Evolutionary conservation across 1,140 invertebrate species (phyloP), one percentile per base, ranked within the genome.

Genomic region (Ceratina australensis): DNA sequence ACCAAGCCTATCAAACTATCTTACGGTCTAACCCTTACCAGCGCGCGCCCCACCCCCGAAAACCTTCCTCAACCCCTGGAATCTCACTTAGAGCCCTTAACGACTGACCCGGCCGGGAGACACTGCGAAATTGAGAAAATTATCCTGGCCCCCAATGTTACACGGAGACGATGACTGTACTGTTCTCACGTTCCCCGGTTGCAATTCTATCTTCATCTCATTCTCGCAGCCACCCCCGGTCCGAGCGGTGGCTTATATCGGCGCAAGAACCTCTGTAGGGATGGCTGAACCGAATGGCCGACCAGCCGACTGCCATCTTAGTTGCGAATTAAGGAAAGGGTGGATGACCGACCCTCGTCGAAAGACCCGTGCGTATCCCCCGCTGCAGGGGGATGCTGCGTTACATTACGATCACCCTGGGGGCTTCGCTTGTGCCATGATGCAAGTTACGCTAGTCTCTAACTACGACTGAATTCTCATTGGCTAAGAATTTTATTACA

Each of bases 1-100:
- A 92, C 90, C 88, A 91, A 91, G 90, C 90, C 90, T 91, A 92
- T 92, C 91, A 92, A 92, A 91, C 91, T 92, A 91, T 91, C 90
- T 91, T 92, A 91, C 86, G 86, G 85, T 89, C 86, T 85, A 85
- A 89, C 88, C 90, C 87, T 88, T 88, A 86, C 86, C 82, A 86
- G 79, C 33, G n/a, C n/a, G n/a, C n/a, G n/a, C 80, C 87, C 71
- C 57, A 61, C 72, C 65, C 65, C 80, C 59, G 52, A 66, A 86
- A 75, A 74, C 68, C 81, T 80, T 74, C 49, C 78, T 67, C 72
- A 74, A 74, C 88, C 86, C 89, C 86, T 84, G 90, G 91, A 92
- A 91, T 92, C 90, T 92, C 90, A 89, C 87, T 89, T 86, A 79
- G 86, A 90, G 88, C 90, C 90, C 88, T 91, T 92, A 91, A 92